These are phyloP conservation scores for Montipora sp. DNA, from an alignment of 64 coral and sea anemone species.

Conservation along the genomic window DNA sequence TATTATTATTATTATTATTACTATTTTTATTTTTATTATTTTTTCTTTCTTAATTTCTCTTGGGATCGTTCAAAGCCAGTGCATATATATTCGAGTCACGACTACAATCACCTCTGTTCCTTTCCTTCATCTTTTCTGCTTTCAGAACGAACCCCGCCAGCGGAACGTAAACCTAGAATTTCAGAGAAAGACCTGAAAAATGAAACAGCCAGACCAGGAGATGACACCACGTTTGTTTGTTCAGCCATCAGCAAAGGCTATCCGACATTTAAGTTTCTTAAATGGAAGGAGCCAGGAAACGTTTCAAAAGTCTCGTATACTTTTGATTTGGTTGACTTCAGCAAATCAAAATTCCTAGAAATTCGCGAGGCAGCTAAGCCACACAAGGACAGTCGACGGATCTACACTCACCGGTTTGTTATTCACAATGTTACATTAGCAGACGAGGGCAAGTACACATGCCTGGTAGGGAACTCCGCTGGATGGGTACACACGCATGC, in stretches of 20 bases:
- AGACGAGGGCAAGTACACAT: slow-evolving; percentile 66
- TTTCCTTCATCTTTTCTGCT: no score
- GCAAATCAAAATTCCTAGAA: slow-evolving; percentile 14
- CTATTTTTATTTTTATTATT: no score
- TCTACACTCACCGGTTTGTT: slow-evolving; percentile 48
- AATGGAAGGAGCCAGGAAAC: slow-evolving; percentile 32
- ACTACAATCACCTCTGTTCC: no score
- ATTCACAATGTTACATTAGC: slow-evolving; percentile 43
- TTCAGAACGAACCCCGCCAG: no score
- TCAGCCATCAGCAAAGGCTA: slow-evolving; percentile 7
- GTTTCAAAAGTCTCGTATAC: slow-evolving; percentile 22
- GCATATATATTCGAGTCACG: no score
- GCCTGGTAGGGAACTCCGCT: slow-evolving; percentile 46
- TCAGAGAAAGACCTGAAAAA: slow-evolving; percentile 40
- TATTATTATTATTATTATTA: no score
- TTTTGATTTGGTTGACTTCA: slow-evolving; percentile 18
- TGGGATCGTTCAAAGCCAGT: neutral
- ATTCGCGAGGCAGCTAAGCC: slow-evolving; percentile 23
- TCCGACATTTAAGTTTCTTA: slow-evolving; percentile 49
- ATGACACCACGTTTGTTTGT: slow-evolving; percentile 50
- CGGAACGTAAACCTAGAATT: neutral
- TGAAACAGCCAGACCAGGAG: slow-evolving; percentile 16
- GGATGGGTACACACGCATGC: slow-evolving; percentile 18
- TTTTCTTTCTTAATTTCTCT: neutral
- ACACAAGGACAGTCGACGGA: neutral